Evolutionary conservation across 1,140 invertebrate species (phyloP).

Genomic region (Heliothis virescens): DNA sequence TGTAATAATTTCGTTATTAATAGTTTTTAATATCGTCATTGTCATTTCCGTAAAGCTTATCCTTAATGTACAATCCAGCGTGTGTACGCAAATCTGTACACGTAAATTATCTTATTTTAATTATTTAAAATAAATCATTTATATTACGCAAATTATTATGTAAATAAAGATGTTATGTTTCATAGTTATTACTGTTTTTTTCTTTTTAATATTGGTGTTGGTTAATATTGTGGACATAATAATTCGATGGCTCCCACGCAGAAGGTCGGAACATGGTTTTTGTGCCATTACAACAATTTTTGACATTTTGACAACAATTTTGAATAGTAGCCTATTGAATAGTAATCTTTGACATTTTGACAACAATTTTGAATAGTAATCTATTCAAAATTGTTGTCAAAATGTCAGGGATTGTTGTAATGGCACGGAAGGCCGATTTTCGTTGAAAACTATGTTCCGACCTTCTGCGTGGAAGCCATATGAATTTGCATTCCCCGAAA

Average conservation of each 20-base stretch:
- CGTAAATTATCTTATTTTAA: background rate
- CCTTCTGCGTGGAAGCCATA: too few species aligned
- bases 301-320: too few species aligned
- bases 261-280: too few species aligned
- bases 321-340: too few species aligned
- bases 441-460: too few species aligned
- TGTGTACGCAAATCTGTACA: background rate
- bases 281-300: too few species aligned
- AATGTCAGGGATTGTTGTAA: too few species aligned
- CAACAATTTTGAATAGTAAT: too few species aligned
- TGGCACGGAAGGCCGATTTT: too few species aligned
- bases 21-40: background rate
- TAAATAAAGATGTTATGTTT: conserved; percentile 70
- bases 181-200: conserved; percentile 49
- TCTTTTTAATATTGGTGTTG: conserved; percentile 44
- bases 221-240: conserved; percentile 28
- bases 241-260: too few species aligned
- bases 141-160: conserved; percentile 51
- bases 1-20: background rate
- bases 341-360: too few species aligned
- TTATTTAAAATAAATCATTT: conserved; percentile 43
- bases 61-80: background rate
- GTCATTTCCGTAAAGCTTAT: background rate
- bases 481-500: background rate
- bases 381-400: too few species aligned